Evolutionary conservation across 2,113 vertebrate genomes (phyloP), one percentile per base, ranked within the genome.

Genomic region (Brachyhypopomus gauderio): DNA sequence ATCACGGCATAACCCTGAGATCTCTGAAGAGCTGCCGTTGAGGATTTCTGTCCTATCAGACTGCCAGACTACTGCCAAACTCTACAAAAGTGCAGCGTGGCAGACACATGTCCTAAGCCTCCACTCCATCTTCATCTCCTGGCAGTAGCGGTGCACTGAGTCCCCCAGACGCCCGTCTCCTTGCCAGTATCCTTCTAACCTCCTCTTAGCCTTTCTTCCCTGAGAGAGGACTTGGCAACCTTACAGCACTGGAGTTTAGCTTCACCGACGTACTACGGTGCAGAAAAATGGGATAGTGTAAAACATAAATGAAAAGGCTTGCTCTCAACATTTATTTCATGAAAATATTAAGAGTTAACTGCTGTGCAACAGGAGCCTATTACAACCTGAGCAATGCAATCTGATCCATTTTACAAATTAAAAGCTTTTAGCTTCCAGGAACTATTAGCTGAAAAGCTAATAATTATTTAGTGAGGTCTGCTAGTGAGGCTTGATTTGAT

Each of bases 21-120:
- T 75, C 36, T 80, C 71, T 48, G n/a, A 25, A 80, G 45, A 56
- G 55, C 34, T 59, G 20, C 4, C 19, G 36, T n/a, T 79, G 70
- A 12, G 48, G 38, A 72, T 78, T 34, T 22, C 41, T 59, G 66
- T 41, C 25, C 30, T 23, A 58, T 56, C 17, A 60, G 56, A 36
- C 25, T 5, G 19, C 55, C 56, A 36, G 55, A 6, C 48, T 71
- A 48, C 23, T 62, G 69, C 23, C 20, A 45, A 52, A 63, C 22
- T 22, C 9, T 66, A 41, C 11, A 12, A 52, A 62, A 52, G 8
- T 62, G 0, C 59, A 36, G 17, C 2, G 0, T 4, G 25, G 64
- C 19, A 5, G 38, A 34, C 30, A 62, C n/a, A 19, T 22, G 73
- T 73, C 70, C 59, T 64, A 55, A 12, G 75, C 75, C 7, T 69